A percentile compares a stretch with the other conserved stretches of the same genome.
These are phyloP conservation scores for Drosophila planitibia DNA, from an alignment of 2,888 invertebrate genomes.

Conservation along the genomic window DNA sequence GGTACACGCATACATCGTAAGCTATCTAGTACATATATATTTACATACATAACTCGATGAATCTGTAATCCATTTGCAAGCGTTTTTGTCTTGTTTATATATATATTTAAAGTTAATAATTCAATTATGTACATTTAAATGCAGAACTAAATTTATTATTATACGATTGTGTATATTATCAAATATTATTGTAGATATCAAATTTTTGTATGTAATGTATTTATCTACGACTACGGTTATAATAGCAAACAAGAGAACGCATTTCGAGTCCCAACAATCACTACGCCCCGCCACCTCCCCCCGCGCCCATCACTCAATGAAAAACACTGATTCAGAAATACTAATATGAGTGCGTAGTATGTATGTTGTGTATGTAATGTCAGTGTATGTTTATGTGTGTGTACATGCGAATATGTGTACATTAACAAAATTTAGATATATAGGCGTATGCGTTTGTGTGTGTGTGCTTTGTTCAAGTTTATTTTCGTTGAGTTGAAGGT, in stretches of 20 bases:
- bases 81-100: slow-evolving; percentile 74
- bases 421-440: background rate
- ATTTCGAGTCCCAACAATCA: slow-evolving; percentile 37
- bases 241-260: slow-evolving; percentile 37
- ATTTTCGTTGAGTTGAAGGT: background rate
- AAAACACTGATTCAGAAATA: slow-evolving; percentile 5
- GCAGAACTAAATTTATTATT: slow-evolving; percentile 57
- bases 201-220: slow-evolving; percentile 72
- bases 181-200: slow-evolving; percentile 68
- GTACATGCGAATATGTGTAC: slow-evolving; percentile 7
- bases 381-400: background rate
- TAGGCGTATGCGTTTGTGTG: background rate
- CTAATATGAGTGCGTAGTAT: slow-evolving; percentile 4
- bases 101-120: slow-evolving; percentile 55
- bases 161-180: slow-evolving; percentile 55
- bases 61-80: slow-evolving; percentile 72
- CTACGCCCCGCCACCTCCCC: background rate
- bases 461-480: background rate
- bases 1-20: slow-evolving; percentile 40
- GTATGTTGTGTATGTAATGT: slow-evolving; percentile 4
- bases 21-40: slow-evolving; percentile 42
- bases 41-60: slow-evolving; percentile 50
- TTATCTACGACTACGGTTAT: slow-evolving; percentile 55
- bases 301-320: background rate
- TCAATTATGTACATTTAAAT: slow-evolving; percentile 69